phyloP scores from a whole-genome alignment of 2,797 vertebrate genomes.

The Onychomys arenicola region DNA sequence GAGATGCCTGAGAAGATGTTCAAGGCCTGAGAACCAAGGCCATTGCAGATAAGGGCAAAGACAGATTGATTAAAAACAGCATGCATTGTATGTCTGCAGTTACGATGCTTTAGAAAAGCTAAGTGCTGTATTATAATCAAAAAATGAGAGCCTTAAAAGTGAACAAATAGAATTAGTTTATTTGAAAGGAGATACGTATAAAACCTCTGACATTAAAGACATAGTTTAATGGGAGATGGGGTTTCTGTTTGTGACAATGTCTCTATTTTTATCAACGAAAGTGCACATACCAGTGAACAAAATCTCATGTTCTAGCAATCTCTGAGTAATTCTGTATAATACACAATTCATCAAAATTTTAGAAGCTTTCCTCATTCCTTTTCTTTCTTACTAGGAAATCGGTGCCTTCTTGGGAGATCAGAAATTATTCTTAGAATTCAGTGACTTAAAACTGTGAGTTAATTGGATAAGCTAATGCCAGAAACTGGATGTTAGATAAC shows the following conservation, averaged over 20 bases:
- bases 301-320: background rate
- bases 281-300: background rate
- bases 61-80: background rate
- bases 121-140: background rate
- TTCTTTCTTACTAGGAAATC: background rate
- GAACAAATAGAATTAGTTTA: constrained; percentile 5
- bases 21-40: background rate
- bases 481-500: background rate
- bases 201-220: background rate
- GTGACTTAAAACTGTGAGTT: background rate
- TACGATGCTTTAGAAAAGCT: background rate
- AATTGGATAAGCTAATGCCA: background rate
- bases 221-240: background rate
- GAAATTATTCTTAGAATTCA: background rate
- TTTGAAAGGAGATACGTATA: background rate
- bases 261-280: background rate
- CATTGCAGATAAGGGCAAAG: background rate
- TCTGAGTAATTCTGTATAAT: constrained; percentile 19
- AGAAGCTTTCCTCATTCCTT: background rate
- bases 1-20: background rate
- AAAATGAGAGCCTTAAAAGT: background rate
- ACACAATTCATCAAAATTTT: constrained; percentile 16
- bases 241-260: background rate
- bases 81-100: background rate
- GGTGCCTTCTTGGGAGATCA: background rate